phyloP scores from a whole-genome alignment of 2,797 vertebrate genomes.

The Sparidentex hasta region DNA sequence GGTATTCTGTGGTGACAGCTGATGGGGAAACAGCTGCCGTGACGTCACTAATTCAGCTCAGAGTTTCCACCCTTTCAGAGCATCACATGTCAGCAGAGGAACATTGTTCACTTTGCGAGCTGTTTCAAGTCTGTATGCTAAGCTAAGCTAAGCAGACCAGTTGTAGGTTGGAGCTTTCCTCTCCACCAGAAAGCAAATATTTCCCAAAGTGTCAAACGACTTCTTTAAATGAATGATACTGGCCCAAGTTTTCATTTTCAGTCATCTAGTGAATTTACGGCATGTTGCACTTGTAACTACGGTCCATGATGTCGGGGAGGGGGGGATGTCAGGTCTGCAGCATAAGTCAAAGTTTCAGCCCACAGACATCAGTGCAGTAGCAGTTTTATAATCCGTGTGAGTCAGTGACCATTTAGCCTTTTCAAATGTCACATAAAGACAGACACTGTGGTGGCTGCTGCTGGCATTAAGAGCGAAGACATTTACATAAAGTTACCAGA shows the following conservation, averaged over 20 bases:
- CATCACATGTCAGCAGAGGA: not conserved
- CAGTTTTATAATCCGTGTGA: constrained; percentile 22
- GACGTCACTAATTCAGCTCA: not conserved
- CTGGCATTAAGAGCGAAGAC: constrained; percentile 18
- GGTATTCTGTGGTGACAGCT: not conserved
- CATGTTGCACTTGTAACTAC: not conserved
- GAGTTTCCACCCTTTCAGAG: not conserved
- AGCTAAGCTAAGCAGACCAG: constrained; percentile 14
- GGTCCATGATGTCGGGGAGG: not conserved
- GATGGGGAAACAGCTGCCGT: not conserved
- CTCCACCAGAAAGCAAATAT: not conserved
- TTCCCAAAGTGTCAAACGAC: not conserved
- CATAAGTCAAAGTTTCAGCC: constrained; percentile 23
- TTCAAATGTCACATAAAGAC: constrained; percentile 52
- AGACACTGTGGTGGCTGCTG: not conserved
- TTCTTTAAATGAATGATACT: not conserved
- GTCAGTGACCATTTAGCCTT: constrained; percentile 31
- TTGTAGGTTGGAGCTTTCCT: not conserved
- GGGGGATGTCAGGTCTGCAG: not conserved
- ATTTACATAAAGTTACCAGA: constrained; percentile 42
- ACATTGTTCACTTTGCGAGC: not conserved
- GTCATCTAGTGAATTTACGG: not conserved
- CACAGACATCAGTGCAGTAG: constrained; percentile 15
- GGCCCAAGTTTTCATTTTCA: not conserved
- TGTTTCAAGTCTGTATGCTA: not conserved